These are phyloP conservation scores for Entomyzon cyanotis DNA, from an alignment of 2,113 vertebrate genomes.

Conservation along the genomic window DNA sequence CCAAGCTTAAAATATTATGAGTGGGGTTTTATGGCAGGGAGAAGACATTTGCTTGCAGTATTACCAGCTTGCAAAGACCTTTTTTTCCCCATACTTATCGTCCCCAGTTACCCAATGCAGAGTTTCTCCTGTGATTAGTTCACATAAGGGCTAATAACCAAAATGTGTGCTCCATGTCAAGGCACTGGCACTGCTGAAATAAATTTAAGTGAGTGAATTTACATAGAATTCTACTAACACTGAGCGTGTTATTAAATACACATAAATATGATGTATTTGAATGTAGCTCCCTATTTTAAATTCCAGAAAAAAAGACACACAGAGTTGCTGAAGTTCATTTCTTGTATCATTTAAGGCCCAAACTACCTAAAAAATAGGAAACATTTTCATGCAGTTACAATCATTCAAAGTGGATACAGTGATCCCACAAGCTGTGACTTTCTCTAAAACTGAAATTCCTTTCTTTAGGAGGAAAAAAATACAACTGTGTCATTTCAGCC, in stretches of 20 bases:
- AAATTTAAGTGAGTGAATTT: constrained; percentile 35
- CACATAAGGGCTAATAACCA: constrained; percentile 26
- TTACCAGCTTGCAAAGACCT: constrained; percentile 17
- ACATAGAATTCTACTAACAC: background rate
- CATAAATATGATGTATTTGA: constrained; percentile 8
- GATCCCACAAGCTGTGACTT: background rate
- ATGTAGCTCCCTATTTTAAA: background rate
- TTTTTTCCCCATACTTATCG: background rate
- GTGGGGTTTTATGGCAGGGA: background rate
- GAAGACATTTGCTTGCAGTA: constrained; percentile 20
- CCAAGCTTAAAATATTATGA: constrained; percentile 26
- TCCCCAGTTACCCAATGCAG: constrained; percentile 9
- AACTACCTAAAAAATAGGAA: background rate
- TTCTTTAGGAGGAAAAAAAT: background rate
- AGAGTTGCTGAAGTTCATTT: constrained; percentile 23
- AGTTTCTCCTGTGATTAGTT: constrained; percentile 36
- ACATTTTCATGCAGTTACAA: background rate
- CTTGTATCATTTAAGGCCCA: background rate
- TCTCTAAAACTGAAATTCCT: background rate
- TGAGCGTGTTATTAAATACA: background rate
- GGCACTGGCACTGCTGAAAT: background rate
- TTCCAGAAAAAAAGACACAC: background rate
- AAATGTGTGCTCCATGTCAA: background rate
- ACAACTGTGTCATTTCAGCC: background rate
- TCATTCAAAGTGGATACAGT: background rate